Base-by-base conservation (phyloP, 92 coral and sea anemone species). In the Desmophyllum pertusum region DNA sequence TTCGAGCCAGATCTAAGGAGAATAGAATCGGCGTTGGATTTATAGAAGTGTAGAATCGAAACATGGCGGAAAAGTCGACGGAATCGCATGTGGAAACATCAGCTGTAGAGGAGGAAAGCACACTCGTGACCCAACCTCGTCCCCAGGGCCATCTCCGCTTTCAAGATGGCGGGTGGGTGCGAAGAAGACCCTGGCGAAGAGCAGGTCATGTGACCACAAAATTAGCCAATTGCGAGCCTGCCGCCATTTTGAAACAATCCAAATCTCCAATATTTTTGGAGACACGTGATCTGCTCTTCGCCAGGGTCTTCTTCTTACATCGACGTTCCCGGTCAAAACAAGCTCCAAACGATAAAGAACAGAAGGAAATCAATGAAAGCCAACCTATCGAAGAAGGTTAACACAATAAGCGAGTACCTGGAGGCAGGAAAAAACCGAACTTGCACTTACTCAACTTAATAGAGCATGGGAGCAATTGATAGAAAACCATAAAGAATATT, bases 321-420 rank as follows among this genome's bases (percentile, higher is more conserved):
- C 53, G 59, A 73, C 3, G n/a, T 73, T 45, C 59, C 59, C 23
- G n/a, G 61, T 73, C 59, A 73, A 42, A 42, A 73, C 77, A 73
- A 43, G n/a, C 77, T 73, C 37, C 77, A 19, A 9, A 70, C 75
- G n/a, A 36, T 70, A 36, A 70, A 70, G 45, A 70, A 70, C 33
- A 70, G 75, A 36, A 18, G 75, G 6, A 70, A 25, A 8, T 70
- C 31, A 30, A 70, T 70, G 50, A 36, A 2, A 70, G 45, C 29
- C 11, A 70, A 70, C 14, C 14, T 38, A 50, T 19, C 75, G 33
- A 36, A 21, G 75, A 70, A 70, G 39, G 27, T 70, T 10, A 39
- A 70, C 48, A 70, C 3, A 30, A 70, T 70, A 70, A 50, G n/a
- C 2, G 33, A 70, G 29, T 70, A 37, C 13, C 8, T 70, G 17